Percentiles rank a stretch among this genome's conserved stretches.
Conservation (phyloP, 1,140 invertebrate species). For the Aphidius gifuensis region DNA sequence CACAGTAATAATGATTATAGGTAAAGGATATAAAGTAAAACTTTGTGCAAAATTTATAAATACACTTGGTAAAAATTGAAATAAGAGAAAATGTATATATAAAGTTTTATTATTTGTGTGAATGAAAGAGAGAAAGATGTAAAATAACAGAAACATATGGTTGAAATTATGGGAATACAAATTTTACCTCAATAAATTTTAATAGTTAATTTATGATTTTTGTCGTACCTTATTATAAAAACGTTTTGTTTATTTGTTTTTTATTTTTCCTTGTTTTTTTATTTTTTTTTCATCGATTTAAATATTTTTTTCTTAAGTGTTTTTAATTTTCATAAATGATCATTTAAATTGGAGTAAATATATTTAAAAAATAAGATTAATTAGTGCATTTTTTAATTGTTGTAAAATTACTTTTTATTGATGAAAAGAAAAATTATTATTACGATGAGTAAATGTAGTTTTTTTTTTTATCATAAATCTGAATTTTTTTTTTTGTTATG, state of each 20-base stretch:
- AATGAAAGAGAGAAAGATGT: conserved; percentile 5
- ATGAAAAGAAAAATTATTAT: too few relatives aligned
- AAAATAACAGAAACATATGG: conserved; percentile 9
- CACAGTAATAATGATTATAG: neutral
- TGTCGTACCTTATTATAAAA: too few relatives aligned
- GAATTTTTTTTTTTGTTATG: too few relatives aligned
- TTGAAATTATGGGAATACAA: conserved; percentile 24
- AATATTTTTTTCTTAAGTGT: neutral
- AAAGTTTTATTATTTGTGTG: neutral
- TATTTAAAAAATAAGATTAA: neutral
- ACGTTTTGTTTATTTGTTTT: too few relatives aligned
- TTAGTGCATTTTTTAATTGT: too few relatives aligned
- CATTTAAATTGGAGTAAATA: neutral
- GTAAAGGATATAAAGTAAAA: too few relatives aligned
- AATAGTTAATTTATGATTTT: too few relatives aligned
- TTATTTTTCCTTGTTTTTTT: neutral
- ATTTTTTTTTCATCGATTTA: conserved; percentile 9
- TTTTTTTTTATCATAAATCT: too few relatives aligned
- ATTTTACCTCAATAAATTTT: conserved; percentile 1
- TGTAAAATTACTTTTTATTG: too few relatives aligned
- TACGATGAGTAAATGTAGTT: too few relatives aligned
- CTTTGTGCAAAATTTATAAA: too few relatives aligned
- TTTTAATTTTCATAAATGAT: neutral
- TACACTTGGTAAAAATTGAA: neutral
- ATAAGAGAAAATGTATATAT: neutral